Base-by-base conservation (phyloP, 2,888 invertebrate species). In the Oscheius sp. region DNA sequence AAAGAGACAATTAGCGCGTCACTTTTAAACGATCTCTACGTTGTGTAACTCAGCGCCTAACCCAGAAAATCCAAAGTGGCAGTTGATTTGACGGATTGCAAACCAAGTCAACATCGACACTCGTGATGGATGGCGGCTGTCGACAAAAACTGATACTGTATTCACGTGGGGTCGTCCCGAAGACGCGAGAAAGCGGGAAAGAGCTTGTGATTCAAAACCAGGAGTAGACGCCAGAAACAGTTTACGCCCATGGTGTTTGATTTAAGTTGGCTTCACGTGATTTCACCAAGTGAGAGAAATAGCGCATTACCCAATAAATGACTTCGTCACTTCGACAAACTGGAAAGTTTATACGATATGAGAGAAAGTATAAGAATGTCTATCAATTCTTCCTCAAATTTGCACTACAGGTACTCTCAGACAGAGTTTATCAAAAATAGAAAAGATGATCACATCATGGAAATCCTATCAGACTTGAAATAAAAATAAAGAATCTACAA, bases 161-260 rank as follows among this genome's bases (percentile, higher is more conserved):
- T 55, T 33, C 55, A 55, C 55, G 33, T 55, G 55, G 53, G 10
- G 23, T 6, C 4, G 42, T 20, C 20, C 12, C 42, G 12, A 42
- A 42, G 15, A 20, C 15, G 42, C 20, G 20, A 42, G 42, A 42
- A 17, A 20, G n/a, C 42, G 20, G 37, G 42, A n/a, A n/a, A n/a
- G n/a, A 20, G 48, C 20, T 48, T 25, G 48, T 20, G 20, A 17
- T 17, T 17, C 46, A 45, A n/a, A 15, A 12, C 34, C 34, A 31
- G 55, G 34, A 55, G 34, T 55, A 55, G 55, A 20, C 34, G 23
- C 33, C 20, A 25, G 17, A 33, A 55, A 55, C 33, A 29, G 33
- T n/a, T n/a, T 17, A 53, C 53, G 53, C 55, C 55, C 55, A 33
- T 55, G 55, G 17, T 55, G 55, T 55, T 55, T 55, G 55, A 25